phyloP scores from a whole-genome alignment of 2,797 vertebrate species.

The Clangula hyemalis region DNA sequence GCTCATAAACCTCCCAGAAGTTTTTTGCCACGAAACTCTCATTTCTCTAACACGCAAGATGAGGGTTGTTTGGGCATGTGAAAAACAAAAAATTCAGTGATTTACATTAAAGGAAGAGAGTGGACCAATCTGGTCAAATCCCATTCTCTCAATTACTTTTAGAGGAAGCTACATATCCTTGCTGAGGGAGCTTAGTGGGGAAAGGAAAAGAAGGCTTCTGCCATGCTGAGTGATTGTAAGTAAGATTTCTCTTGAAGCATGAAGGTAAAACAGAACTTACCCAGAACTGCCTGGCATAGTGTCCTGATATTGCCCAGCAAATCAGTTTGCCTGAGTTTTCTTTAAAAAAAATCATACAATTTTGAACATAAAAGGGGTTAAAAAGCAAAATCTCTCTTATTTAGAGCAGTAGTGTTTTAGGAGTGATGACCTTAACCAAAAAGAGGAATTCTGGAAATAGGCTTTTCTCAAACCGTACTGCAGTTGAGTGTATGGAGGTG shows the following conservation, averaged over 20 bases:
- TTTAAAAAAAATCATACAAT: fast-evolving
- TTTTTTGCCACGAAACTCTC: background rate
- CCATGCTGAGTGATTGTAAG: constrained; percentile 33
- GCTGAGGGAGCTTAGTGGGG: constrained; percentile 35
- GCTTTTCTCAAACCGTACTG: background rate
- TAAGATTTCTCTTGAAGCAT: background rate
- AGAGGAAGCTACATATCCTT: constrained; percentile 45
- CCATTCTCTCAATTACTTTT: constrained; percentile 47
- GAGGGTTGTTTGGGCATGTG: background rate
- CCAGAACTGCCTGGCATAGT: background rate
- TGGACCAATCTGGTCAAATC: constrained; percentile 29
- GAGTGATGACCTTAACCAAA: background rate
- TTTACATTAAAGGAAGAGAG: background rate
- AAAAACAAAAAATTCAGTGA: background rate
- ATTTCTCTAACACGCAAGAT: background rate
- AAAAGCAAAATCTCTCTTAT: background rate
- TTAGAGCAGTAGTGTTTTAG: background rate
- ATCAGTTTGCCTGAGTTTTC: background rate
- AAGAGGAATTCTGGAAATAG: background rate
- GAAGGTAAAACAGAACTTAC: background rate
- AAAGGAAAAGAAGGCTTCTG: constrained; percentile 55
- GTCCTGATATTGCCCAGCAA: background rate
- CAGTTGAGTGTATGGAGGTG: background rate
- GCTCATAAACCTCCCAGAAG: background rate
- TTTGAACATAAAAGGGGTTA: background rate